These are phyloP conservation scores for Azorinus chamasolen DNA, from an alignment of 2,888 invertebrate genomes.

Conservation along the genomic window DNA sequence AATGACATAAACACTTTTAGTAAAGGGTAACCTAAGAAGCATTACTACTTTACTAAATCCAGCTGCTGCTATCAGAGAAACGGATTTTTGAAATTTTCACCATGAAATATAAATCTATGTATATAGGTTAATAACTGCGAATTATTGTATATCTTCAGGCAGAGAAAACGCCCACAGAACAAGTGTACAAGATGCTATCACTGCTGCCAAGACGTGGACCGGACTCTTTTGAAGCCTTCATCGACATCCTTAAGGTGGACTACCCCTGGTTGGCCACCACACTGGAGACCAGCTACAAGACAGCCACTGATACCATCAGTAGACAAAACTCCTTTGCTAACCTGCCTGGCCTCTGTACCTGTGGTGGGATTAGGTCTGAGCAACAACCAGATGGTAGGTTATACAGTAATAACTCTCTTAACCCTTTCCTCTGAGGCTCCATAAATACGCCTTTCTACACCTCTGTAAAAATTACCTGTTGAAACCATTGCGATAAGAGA, in stretches of 20 bases:
- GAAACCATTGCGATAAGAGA: too few relatives aligned
- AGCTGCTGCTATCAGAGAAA: too few relatives aligned
- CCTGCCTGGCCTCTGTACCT: conserved; percentile 33
- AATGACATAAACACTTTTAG: too few relatives aligned
- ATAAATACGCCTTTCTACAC: too few relatives aligned
- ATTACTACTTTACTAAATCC: too few relatives aligned
- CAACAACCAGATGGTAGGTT: conserved; percentile 37
- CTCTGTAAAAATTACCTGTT: too few relatives aligned
- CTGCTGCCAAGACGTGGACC: conserved; percentile 77
- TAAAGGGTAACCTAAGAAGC: too few relatives aligned
- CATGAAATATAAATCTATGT: too few relatives aligned
- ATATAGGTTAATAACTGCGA: too few relatives aligned
- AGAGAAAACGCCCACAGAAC: conserved; percentile 69
- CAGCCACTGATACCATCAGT: conserved; percentile 10
- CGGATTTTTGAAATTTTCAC: too few relatives aligned
- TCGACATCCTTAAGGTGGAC: conserved; percentile 67
- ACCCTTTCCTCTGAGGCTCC: too few relatives aligned
- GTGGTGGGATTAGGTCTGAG: conserved; percentile 24
- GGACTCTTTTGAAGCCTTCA: conserved; percentile 73
- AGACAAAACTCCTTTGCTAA: conserved; percentile 34
- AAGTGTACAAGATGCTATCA: conserved; percentile 72
- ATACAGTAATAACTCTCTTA: background rate
- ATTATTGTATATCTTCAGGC: too few relatives aligned
- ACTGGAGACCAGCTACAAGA: conserved; percentile 52
- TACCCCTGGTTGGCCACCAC: conserved; percentile 76